Conservation (phyloP, 2,113 vertebrate species). For the Eubucco bourcierii region DNA sequence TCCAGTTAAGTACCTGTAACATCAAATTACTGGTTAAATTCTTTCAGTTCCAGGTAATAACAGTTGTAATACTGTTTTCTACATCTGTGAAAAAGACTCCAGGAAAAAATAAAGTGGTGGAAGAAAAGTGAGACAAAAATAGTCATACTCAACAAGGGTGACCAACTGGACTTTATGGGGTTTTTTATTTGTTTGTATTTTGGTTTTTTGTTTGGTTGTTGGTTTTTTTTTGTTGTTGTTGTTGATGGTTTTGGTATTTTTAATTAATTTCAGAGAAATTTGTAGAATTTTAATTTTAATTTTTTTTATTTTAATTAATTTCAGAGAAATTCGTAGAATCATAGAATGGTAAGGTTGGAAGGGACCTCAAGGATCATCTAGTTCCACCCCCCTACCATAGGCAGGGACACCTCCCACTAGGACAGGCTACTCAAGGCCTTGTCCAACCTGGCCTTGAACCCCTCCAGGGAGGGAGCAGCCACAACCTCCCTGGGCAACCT, state of each 20-base stretch:
- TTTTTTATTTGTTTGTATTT: background rate
- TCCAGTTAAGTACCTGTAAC: background rate
- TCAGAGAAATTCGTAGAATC: no score
- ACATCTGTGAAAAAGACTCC: background rate
- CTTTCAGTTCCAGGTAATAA: background rate
- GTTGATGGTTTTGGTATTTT: no score
- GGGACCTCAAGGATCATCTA: no score
- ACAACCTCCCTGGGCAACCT: no score
- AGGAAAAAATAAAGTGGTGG: background rate
- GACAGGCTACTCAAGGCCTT: no score
- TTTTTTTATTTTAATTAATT: background rate
- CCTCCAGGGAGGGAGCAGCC: no score
- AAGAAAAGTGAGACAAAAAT: background rate
- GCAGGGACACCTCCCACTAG: no score
- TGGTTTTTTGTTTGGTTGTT: background rate
- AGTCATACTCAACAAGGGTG: background rate
- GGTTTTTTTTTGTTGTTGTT: no score
- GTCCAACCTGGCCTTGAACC: no score
- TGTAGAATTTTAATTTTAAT: no score
- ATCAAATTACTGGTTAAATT: background rate
- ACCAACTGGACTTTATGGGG: background rate
- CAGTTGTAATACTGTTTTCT: background rate
- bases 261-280: rapidly evolving
- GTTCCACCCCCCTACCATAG: no score
- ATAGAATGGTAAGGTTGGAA: no score